Evolutionary conservation across 2,888 invertebrate genomes (phyloP), one percentile per base, ranked within the genome.

Genomic region (Cosmia trapezina): DNA sequence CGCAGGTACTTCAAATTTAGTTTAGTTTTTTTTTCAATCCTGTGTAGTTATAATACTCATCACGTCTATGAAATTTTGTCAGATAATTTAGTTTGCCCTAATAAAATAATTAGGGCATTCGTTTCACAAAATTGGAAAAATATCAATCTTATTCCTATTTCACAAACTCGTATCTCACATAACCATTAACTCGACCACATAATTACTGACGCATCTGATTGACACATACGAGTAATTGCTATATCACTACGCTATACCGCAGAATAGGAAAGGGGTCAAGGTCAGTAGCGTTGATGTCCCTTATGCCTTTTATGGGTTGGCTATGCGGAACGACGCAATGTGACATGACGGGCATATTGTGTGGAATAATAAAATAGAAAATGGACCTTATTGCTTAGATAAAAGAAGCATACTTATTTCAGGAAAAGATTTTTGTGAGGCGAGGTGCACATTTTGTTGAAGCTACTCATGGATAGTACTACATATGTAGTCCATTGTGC

Each of bases 221-320:
- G 49, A 61, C 63, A 61, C 14, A 73, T 72, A n/a, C n/a, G n/a
- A n/a, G n/a, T n/a, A 28, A 73, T 76, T 73, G 28, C 49, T 51
- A 28, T 49, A 43, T 47, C 61, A n/a, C n/a, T n/a, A 22, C 74
- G 59, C 19, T 56, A 19, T 73, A 33, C 74, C 80, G 80, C 80
- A 80, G 73, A 22, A 80, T 59, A 17, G 12, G 9, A 80, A 80
- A 12, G 17, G 4, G 76, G 80, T 57, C 76, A 77, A 65, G 76
- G 76, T 54, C 51, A n/a, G 45, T 65, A 57, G 75, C 75, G 73
- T 47, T 57, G 45, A 73, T 53, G 65, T 80, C 51, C 63, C 61
- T 47, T 77, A 53, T 51, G 51, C 54, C 80, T 51, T 72, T 73
- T 65, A 56, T 41, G 12, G 51, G 57, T 19, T 8, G 53, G 33